These are phyloP conservation scores for Hypomesus transpacificus DNA, from an alignment of 2,113 vertebrate genomes.

Conservation along the genomic window DNA sequence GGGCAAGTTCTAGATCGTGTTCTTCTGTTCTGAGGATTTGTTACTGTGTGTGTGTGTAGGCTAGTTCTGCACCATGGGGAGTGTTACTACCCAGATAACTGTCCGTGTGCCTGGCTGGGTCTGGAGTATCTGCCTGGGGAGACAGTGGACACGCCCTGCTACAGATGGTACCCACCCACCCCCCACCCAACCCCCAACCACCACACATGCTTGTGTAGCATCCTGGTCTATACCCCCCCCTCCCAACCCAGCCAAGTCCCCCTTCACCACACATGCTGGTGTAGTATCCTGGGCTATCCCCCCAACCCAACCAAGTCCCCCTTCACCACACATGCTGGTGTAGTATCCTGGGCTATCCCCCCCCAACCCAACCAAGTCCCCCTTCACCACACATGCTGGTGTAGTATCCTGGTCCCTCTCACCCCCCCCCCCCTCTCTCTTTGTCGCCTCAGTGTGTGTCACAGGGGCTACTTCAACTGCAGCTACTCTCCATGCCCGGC, in stretches of 20 bases:
- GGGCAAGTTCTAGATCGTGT: background rate
- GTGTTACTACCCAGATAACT: slow-evolving; percentile 94
- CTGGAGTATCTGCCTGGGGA: slow-evolving; percentile 94
- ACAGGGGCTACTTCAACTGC: slow-evolving; percentile 91
- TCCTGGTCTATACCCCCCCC: background rate
- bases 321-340: background rate
- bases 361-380: background rate
- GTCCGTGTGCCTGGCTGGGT: slow-evolving; percentile 93
- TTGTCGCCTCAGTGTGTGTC: slow-evolving; percentile 78
- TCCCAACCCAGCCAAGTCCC: background rate
- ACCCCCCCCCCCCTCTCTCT: slow-evolving; percentile 39
- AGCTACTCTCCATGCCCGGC: slow-evolving; percentile 91
- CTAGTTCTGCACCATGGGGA: slow-evolving; percentile 89
- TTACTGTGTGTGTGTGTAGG: slow-evolving; percentile 61
- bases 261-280: background rate
- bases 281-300: background rate
- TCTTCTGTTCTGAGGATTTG: slow-evolving; percentile 5
- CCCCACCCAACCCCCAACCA: background rate
- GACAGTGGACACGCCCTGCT: slow-evolving; percentile 89
- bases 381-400: background rate
- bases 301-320: background rate
- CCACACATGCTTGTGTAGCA: background rate
- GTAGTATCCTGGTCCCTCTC: background rate
- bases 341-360: background rate
- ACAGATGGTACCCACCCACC: slow-evolving; percentile 79